Evolutionary conservation across 2,888 invertebrate species (phyloP).

Genomic region (Macaria notata): DNA sequence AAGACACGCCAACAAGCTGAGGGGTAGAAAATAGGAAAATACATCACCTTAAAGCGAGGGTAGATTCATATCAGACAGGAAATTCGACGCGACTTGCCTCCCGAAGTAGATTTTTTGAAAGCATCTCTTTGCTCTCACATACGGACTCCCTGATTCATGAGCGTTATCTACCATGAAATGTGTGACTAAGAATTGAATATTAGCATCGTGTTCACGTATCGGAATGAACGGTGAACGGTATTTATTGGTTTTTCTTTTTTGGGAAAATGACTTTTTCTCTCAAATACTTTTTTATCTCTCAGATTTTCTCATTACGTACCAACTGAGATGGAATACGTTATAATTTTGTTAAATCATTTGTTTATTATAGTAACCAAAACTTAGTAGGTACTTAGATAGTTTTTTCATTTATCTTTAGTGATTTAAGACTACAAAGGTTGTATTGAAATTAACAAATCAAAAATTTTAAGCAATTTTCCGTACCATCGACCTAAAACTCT

Average conservation of each 20-base stretch:
- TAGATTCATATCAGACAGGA: slow-evolving; percentile 81
- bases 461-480: no score
- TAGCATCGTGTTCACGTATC: slow-evolving; percentile 57
- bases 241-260: slow-evolving; percentile 24
- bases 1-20: slow-evolving; percentile 44
- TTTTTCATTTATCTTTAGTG: no score
- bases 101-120: slow-evolving; percentile 70
- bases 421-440: no score
- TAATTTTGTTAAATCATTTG: no score
- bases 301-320: no score
- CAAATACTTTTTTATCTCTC: no score
- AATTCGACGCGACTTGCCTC: slow-evolving; percentile 74
- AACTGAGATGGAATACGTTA: no score
- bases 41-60: slow-evolving; percentile 82
- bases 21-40: slow-evolving; percentile 77
- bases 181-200: slow-evolving; percentile 73
- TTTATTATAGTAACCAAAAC: no score
- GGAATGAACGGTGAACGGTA: slow-evolving; percentile 60
- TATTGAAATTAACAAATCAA: no score
- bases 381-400: no score
- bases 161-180: slow-evolving; percentile 80
- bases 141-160: slow-evolving; percentile 78
- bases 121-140: slow-evolving; percentile 69
- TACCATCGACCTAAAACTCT: no score
- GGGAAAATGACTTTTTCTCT: no score